Evolutionary conservation across 2,797 vertebrate genomes (phyloP), one percentile per base, ranked within the genome.

Genomic region (Oreonectes daqikongensis): DNA sequence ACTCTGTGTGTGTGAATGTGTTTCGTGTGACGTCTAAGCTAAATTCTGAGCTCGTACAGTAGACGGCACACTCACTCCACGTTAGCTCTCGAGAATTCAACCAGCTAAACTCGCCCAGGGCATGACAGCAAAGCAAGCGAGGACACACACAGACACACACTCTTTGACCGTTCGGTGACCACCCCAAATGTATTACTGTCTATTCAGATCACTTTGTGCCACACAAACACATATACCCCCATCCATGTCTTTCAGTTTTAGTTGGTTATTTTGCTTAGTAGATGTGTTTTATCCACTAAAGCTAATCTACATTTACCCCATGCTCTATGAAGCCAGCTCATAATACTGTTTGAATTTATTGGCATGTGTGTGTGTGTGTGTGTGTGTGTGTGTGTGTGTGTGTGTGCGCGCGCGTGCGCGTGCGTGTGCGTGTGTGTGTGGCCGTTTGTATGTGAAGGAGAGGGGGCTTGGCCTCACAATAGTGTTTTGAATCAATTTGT

Each of bases 151-250:
- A 84, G 57, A 72, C 76, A 74, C 86, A 88, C 88, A 89, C 88
- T 40, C 72, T 78, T 87, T 93, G 92, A 93, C 92, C 91, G 90
- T 89, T 82, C 90, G 90, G 86, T 93, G 90, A 93, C 91, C 92
- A 90, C 88, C 74, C 86, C 69, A 84, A 32, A 80, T 87, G 85
- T 82, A 86, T 66, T 79, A 87, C 8, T 87, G 88, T 89, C 90
- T 90, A 87, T 91, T 89, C 89, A 88, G 89, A 87, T 86, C 84
- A 69, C 67, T 65, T 26, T 63, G n/a, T 67, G 15, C 22, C 20
- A 71, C 17, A 61, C 52, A n/a, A n/a, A n/a, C n/a, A 72, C 30
- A 59, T 26, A 71, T n/a, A 75, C 20, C 9, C 24, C 7, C 46
- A 52, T 32, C 44, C 32, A 5, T 18, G 4, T 20, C 5, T 67